Conservation (phyloP, 2,113 vertebrate genomes). For the Amia ocellicauda region DNA sequence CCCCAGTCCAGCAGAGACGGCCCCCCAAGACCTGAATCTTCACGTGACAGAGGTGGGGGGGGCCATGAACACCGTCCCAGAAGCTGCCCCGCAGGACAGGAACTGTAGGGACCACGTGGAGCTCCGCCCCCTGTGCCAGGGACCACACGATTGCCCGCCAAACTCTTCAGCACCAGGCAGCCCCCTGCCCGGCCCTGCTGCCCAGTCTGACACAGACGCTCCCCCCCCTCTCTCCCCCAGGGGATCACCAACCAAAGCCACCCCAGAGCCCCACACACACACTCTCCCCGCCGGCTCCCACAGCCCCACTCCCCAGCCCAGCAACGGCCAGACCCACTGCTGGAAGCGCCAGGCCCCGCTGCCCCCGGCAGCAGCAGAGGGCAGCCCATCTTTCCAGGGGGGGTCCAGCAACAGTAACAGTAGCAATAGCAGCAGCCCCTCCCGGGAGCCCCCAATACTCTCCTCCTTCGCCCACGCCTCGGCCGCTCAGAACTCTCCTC, state of each 20-base stretch:
- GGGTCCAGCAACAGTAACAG: too few relatives aligned
- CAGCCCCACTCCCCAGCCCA: conserved; percentile 22
- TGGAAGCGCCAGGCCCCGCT: neutral
- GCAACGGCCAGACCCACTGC: neutral
- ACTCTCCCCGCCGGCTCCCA: conserved; percentile 25
- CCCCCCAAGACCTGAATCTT: conserved; percentile 30
- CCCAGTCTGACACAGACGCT: neutral
- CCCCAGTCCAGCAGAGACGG: conserved; percentile 51
- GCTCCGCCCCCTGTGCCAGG: conserved; percentile 32
- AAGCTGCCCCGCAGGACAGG: neutral
- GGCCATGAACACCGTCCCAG: conserved; percentile 12
- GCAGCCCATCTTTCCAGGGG: too few relatives aligned
- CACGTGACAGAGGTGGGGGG: conserved; percentile 51
- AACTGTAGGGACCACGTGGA: conserved; percentile 14
- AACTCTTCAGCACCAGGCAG: conserved; percentile 27
- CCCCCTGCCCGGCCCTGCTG: conserved; percentile 28
- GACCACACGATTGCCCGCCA: conserved; percentile 14
- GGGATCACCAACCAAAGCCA: conserved; percentile 24
- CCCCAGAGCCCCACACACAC: conserved; percentile 2
- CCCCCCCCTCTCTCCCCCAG: conserved; percentile 15
- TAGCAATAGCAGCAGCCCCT: too few relatives aligned
- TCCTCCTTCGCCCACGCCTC: neutral
- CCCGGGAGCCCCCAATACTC: neutral
- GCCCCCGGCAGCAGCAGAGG: neutral
- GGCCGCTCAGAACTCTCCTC: neutral